Base-by-base conservation (phyloP, 2,797 vertebrate genomes). In the Esox lucius region DNA sequence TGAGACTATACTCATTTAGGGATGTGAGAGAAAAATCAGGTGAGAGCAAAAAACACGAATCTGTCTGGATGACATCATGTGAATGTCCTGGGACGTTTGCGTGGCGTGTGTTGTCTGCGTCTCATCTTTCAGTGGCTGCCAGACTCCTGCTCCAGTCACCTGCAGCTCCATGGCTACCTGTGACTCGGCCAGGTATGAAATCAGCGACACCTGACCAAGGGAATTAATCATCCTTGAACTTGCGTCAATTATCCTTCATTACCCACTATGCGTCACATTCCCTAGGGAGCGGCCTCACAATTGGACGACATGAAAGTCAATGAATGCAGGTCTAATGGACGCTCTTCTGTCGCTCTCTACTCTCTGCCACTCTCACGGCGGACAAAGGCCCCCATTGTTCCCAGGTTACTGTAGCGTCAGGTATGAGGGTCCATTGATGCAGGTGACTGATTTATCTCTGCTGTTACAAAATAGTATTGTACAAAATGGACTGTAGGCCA, bases 171-270 rank as follows among this genome's bases (percentile, higher is more conserved):
- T 49, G 7, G 49, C 26, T 8, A 9, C 68, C 48, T 53, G 24
- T 17, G 17, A 8, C 26, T 33, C 68, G 1, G 26, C 62, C 46
- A 93, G 89, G 92, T 92, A 93, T 87, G 84, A 90, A 85, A 90
- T 86, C 87, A 85, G 83, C 46, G 83, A 91, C 90, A 90, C 88
- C 87, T 89, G 87, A 91, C 90, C 92, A 86, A 90, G 90, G 87
- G 86, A 93, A 91, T 94, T 93, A 94, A 94, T 93, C 89, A 93
- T 91, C 91, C 91, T 91, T 94, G 91, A 93, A 93, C 93, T 90
- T 69, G 76, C 83, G 78, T 89, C 92, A 93, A 93, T 94, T 94
- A 94, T 86, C 89, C 86, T 90, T 94, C 90, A 91, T 94, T 94
- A 93, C 84, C 82, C 75, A 76, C 86, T 81, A 87, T 81, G 84